Conservation (phyloP, 2,888 invertebrate genomes). For the Drosophila algonquin region DNA sequence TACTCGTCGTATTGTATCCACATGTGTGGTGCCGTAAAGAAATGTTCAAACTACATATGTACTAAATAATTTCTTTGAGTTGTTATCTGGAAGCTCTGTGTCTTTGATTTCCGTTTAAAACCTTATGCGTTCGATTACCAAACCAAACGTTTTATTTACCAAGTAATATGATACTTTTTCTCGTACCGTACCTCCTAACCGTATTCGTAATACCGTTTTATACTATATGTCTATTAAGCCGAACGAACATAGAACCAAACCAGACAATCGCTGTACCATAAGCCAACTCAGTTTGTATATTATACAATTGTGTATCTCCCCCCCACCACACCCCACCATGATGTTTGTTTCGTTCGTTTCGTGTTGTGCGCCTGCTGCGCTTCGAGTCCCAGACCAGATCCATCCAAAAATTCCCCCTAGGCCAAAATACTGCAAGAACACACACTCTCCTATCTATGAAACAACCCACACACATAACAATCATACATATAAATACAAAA, state of each 20-base stretch:
- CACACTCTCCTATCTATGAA: slow-evolving; percentile 15
- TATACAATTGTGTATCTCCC: slow-evolving; percentile 46
- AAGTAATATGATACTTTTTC: slow-evolving; percentile 27
- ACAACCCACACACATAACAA: slow-evolving; percentile 14
- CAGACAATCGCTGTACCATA: slow-evolving; percentile 63
- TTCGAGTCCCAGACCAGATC: slow-evolving; percentile 42
- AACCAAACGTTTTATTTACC: slow-evolving; percentile 20
- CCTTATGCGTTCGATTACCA: slow-evolving; percentile 45
- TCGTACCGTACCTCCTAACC: slow-evolving; percentile 9
- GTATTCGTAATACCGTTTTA: slow-evolving; percentile 30
- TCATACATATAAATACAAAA: neutral
- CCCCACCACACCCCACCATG: slow-evolving; percentile 17
- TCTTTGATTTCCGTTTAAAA: slow-evolving; percentile 63
- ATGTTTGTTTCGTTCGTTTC: slow-evolving; percentile 46
- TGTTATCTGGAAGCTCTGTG: slow-evolving; percentile 56
- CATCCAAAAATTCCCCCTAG: slow-evolving; percentile 27
- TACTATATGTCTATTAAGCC: slow-evolving; percentile 41
- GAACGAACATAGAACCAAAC: slow-evolving; percentile 39
- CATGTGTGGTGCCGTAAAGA: slow-evolving; percentile 43
- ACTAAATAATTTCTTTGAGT: slow-evolving; percentile 39
- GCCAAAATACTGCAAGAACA: slow-evolving; percentile 48
- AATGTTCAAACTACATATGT: slow-evolving; percentile 54
- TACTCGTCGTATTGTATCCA: slow-evolving; percentile 11
- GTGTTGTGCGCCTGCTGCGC: slow-evolving; percentile 49
- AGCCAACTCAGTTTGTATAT: slow-evolving; percentile 61